A percentile compares a stretch with the other conserved stretches of the same genome.
phyloP scores from a whole-genome alignment of 2,113 vertebrate genomes.

The Nesogale talazaci region DNA sequence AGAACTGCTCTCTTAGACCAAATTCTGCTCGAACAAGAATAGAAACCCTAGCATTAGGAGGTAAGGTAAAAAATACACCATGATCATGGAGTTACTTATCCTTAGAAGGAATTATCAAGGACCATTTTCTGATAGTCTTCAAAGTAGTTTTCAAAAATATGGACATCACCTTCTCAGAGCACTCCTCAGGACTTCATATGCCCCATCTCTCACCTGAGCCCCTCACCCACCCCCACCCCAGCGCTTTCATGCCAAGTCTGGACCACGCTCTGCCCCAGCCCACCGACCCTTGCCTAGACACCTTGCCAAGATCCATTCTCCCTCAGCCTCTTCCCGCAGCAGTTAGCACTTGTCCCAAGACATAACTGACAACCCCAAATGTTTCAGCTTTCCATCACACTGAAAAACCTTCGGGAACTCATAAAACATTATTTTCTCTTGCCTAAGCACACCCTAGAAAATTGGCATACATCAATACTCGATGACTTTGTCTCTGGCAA shows the following conservation, averaged over 20 bases:
- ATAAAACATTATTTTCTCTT: not conserved
- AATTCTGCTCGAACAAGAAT: not conserved
- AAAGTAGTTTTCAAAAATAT: slow-evolving; percentile 1
- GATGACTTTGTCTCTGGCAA: not conserved
- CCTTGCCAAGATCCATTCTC: not conserved
- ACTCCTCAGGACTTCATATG: not conserved
- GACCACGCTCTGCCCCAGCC: not conserved
- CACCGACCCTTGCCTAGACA: not conserved
- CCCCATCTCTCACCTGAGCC: not conserved
- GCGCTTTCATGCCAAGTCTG: not conserved
- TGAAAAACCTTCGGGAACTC: not conserved
- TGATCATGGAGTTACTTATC: not conserved
- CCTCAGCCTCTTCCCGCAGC: not conserved
- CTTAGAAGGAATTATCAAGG: not conserved
- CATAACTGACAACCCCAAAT: not conserved
- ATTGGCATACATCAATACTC: not conserved
- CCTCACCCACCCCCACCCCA: not conserved
- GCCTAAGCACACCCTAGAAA: not conserved
- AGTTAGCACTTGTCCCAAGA: not conserved
- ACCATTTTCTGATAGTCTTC: not conserved
- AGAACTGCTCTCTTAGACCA: too few relatives aligned
- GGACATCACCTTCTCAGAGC: not conserved
- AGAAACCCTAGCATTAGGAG: not conserved
- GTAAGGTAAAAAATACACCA: not conserved
- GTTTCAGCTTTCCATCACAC: not conserved